These are phyloP conservation scores for Eidolon helvum DNA, from an alignment of 2,113 vertebrate genomes.

Conservation along the genomic window DNA sequence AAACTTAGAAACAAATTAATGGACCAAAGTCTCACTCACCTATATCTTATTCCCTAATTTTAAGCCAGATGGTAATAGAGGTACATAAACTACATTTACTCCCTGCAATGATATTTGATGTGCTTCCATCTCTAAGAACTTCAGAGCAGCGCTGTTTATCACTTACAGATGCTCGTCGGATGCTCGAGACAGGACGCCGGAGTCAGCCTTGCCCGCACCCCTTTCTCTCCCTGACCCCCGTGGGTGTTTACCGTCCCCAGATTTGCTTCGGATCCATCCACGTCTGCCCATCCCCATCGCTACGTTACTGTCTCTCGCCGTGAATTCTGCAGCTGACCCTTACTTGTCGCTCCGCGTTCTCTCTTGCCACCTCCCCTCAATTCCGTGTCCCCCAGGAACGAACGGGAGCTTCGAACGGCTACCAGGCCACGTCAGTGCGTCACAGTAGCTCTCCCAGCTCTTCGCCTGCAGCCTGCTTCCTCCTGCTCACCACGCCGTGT, in stretches of 20 bases:
- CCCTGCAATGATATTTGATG: not conserved
- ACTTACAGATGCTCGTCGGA: not conserved
- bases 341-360: not conserved
- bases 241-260: rapidly evolving
- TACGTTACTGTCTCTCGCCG: too few species aligned
- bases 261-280: rapidly evolving
- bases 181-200: not conserved
- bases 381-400: not conserved
- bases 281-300: not conserved
- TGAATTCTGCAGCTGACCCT: not conserved
- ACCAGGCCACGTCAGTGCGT: rapidly evolving
- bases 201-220: rapidly evolving
- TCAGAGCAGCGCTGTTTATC: not conserved
- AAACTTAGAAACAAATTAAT: slow-evolving; percentile 18
- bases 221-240: rapidly evolving
- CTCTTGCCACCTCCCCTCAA: not conserved
- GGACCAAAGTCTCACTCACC: not conserved
- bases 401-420: not conserved
- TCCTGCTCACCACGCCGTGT: not conserved
- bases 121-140: not conserved
- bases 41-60: not conserved
- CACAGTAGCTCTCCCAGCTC: not conserved
- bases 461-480: rapidly evolving
- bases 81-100: not conserved
- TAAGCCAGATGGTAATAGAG: not conserved